phyloP scores from a whole-genome alignment of 1,140 invertebrate genomes.

The Phthorimaea operculella region DNA sequence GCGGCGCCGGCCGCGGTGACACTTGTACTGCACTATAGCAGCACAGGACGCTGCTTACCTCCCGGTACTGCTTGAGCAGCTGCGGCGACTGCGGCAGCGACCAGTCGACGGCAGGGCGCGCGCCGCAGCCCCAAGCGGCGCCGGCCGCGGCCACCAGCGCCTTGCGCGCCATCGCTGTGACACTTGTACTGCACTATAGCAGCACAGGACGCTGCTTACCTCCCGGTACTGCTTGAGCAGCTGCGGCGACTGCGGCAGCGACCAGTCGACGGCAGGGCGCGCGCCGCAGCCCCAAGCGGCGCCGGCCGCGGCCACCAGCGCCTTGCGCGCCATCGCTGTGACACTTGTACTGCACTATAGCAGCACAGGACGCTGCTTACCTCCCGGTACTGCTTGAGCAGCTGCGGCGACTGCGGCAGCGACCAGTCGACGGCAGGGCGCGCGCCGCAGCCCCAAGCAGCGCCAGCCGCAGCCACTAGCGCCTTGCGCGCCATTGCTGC shows the following conservation, averaged over 20 bases:
- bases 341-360: conserved; percentile 57
- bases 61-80: conserved; percentile 53
- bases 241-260: conserved; percentile 52
- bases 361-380: conserved; percentile 37
- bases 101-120: conserved; percentile 54
- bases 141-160: conserved; percentile 50
- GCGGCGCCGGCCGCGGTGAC: conserved; percentile 51
- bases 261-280: conserved; percentile 55
- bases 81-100: conserved; percentile 55
- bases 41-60: conserved; percentile 52
- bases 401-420: conserved; percentile 50
- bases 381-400: conserved; percentile 57
- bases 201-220: conserved; percentile 35
- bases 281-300: conserved; percentile 53
- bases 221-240: conserved; percentile 56
- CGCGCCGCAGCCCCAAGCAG: conserved; percentile 51
- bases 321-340: conserved; percentile 57
- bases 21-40: conserved; percentile 57
- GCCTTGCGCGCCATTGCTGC: conserved; percentile 57
- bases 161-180: conserved; percentile 56
- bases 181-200: conserved; percentile 59
- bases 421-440: conserved; percentile 57
- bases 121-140: conserved; percentile 51
- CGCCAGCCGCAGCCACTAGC: conserved; percentile 47
- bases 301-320: conserved; percentile 47